phyloP scores from a whole-genome alignment of 2,113 vertebrate species.

The Helogale parvula region DNA sequence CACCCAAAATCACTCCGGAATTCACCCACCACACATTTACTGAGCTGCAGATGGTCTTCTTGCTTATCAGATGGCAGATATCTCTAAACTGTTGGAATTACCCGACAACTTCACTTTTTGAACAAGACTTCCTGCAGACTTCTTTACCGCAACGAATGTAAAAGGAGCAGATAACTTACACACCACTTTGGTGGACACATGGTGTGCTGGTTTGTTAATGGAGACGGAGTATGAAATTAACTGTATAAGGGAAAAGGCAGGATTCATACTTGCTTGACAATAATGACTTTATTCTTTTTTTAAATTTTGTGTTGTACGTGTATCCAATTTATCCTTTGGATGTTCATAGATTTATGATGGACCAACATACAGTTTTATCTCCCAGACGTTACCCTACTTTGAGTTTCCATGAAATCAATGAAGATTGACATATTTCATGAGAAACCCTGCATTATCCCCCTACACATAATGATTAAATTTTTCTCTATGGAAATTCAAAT shows the following conservation, averaged over 20 bases:
- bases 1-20: conserved; percentile 42
- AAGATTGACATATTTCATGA: not conserved
- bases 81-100: conserved; percentile 39
- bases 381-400: not conserved
- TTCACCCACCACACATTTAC: conserved; percentile 44
- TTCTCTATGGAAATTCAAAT: conserved; percentile 1
- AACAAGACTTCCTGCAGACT: not conserved
- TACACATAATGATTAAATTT: not conserved
- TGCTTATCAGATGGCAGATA: conserved; percentile 44
- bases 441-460: not conserved
- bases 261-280: not conserved
- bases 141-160: not conserved
- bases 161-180: not conserved
- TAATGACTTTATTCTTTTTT: not conserved
- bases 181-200: not conserved
- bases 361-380: not conserved
- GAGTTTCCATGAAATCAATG: not conserved
- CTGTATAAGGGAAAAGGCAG: not conserved
- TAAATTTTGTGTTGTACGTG: not conserved
- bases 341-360: not conserved
- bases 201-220: not conserved
- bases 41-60: conserved; percentile 49
- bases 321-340: not conserved
- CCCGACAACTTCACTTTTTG: conserved; percentile 47
- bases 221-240: not conserved